Conservation (phyloP, 53 echinoderm and acorn worm species). For the Patiria pectinifera region DNA sequence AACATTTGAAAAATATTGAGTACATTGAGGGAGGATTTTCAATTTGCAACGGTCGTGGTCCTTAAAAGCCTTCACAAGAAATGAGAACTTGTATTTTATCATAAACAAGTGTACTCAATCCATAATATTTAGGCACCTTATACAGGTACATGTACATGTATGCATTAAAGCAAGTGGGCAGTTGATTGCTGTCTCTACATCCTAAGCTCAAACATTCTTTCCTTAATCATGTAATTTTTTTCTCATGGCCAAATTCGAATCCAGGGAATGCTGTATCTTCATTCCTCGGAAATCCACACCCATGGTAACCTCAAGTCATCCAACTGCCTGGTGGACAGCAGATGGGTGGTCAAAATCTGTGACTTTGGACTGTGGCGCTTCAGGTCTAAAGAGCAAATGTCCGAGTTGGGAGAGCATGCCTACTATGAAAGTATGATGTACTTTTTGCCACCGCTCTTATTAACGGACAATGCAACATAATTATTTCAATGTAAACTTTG, state of each 20-base stretch:
- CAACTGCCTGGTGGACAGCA: slow-evolving; percentile 94
- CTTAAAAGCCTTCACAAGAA: no score
- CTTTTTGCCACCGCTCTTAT: neutral
- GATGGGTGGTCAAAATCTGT: slow-evolving; percentile 91
- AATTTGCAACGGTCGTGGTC: no score
- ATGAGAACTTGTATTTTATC: no score
- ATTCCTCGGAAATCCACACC: slow-evolving; percentile 90
- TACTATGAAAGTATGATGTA: slow-evolving; percentile 83
- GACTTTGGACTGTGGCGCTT: slow-evolving; percentile 93
- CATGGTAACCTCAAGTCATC: slow-evolving; percentile 95
- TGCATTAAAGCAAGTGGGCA: no score
- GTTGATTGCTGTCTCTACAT: no score
- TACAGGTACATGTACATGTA: no score
- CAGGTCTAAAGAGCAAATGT: slow-evolving; percentile 72
- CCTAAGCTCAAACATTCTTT: no score
- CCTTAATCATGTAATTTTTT: neutral
- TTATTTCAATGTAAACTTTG: no score
- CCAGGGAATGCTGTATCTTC: slow-evolving; percentile 89
- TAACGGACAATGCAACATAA: neutral
- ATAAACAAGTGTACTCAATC: no score
- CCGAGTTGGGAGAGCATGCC: slow-evolving; percentile 89
- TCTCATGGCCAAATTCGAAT: neutral
- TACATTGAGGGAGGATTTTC: no score
- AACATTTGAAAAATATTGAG: no score
- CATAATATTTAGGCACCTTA: no score